Conservation (phyloP, 2,888 invertebrate genomes). For the Melinaea menophilus region DNA sequence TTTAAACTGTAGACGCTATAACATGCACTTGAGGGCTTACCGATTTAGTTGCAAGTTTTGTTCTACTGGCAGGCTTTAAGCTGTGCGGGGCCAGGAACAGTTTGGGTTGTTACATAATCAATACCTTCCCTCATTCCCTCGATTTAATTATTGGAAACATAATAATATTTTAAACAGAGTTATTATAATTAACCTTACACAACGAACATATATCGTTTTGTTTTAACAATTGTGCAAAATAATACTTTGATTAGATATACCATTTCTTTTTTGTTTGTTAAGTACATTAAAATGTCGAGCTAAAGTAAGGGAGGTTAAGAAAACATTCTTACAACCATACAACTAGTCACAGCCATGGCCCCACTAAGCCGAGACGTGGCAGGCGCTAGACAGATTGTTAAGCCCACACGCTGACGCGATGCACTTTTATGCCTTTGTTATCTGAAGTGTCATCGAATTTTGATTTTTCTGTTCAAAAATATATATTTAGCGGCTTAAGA, state of each 20-base stretch:
- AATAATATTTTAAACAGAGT: too few species aligned
- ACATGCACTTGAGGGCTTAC: conserved; percentile 4
- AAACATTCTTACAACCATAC: not conserved
- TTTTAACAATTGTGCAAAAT: too few species aligned
- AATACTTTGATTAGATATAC: too few species aligned
- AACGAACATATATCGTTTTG: too few species aligned
- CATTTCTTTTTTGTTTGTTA: too few species aligned
- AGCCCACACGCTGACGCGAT: conserved; percentile 9
- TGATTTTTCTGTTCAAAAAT: not conserved
- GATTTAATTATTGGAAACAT: too few species aligned
- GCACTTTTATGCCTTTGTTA: conserved; percentile 2
- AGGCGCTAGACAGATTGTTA: conserved; percentile 15
- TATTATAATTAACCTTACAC: too few species aligned
- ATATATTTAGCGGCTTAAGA: not conserved
- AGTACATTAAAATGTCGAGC: too few species aligned
- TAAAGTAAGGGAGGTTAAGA: not conserved
- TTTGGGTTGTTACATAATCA: too few species aligned
- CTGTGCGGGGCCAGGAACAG: not conserved
- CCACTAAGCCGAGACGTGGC: conserved; percentile 16
- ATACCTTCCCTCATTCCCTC: too few species aligned
- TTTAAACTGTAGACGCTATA: not conserved
- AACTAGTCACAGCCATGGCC: conserved; percentile 7
- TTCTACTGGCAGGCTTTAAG: not conserved
- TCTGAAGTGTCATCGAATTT: not conserved
- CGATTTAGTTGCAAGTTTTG: not conserved